Percentiles rank a stretch among this genome's conserved stretches.
Evolutionary conservation across 2,888 invertebrate species (phyloP).

Genomic region (Ceraclea dissimilis): DNA sequence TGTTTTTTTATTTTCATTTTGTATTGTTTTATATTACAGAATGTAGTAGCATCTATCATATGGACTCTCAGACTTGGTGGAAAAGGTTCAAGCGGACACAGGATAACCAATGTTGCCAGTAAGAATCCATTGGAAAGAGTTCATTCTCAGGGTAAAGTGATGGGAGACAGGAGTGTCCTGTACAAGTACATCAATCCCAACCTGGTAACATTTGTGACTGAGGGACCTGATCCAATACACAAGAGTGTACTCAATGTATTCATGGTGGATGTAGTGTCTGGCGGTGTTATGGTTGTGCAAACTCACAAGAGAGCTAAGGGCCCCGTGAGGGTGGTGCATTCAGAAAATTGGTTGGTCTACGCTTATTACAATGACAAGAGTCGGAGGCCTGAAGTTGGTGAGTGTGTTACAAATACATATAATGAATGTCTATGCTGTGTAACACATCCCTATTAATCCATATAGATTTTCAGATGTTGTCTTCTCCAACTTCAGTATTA

Average conservation of each 20-base stretch:
- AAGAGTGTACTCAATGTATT: constrained; percentile 68
- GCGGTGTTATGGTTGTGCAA: constrained; percentile 76
- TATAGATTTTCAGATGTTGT: no score
- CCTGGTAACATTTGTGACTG: constrained; percentile 77
- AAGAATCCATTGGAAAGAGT: constrained; percentile 67
- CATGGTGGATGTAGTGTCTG: constrained; percentile 86
- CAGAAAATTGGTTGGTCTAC: constrained; percentile 96
- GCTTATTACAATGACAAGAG: constrained; percentile 90
- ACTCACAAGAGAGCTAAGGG: constrained; percentile 78
- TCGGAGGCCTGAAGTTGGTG: constrained; percentile 80
- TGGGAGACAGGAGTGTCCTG: constrained; percentile 91
- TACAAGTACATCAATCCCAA: constrained; percentile 99
- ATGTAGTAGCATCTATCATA: constrained; percentile 52
- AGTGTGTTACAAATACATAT: constrained; percentile 23
- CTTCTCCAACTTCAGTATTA: no score
- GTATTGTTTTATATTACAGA: constrained; percentile 41
- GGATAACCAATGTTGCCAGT: constrained; percentile 54
- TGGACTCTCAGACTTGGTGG: constrained; percentile 69
- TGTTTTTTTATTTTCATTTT: no score
- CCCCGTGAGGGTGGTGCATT: constrained; percentile 83
- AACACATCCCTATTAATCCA: no score
- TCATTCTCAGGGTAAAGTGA: constrained; percentile 91
- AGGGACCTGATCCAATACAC: constrained; percentile 65
- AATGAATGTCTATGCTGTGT: no score
- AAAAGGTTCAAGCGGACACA: constrained; percentile 48